Percentiles rank a stretch among this genome's conserved stretches.
phyloP scores from a whole-genome alignment of 2,888 invertebrate species.

The Oscheius sp. region DNA sequence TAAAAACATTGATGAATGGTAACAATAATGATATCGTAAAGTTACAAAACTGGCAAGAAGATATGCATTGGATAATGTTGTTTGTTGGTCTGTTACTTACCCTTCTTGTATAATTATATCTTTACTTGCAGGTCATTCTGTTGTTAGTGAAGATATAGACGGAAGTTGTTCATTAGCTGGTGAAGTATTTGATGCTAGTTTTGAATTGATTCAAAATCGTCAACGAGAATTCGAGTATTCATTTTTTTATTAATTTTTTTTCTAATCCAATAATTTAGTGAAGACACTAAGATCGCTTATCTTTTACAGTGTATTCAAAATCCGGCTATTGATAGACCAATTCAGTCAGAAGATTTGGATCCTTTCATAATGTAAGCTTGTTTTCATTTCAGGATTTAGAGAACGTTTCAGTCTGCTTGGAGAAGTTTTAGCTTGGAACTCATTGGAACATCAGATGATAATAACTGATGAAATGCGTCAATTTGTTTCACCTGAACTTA shows the following conservation, averaged over 20 bases:
- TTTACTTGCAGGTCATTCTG: constrained; percentile 43
- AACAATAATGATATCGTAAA: not conserved
- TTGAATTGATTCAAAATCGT: constrained; percentile 10
- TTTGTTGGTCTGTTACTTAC: constrained; percentile 74
- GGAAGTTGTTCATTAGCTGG: constrained; percentile 51
- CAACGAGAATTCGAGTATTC: constrained; percentile 7
- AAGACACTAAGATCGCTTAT: constrained; percentile 39
- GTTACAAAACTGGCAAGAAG: constrained; percentile 81
- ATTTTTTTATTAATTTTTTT: not conserved
- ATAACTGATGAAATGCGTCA: constrained; percentile 80
- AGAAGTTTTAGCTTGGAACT: constrained; percentile 54
- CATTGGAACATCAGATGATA: constrained; percentile 55
- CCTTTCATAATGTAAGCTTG: constrained; percentile 51
- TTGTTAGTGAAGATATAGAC: constrained; percentile 57
- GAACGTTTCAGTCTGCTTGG: constrained; percentile 58
- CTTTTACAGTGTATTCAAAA: constrained; percentile 48
- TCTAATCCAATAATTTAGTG: constrained; percentile 17
- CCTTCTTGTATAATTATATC: not conserved
- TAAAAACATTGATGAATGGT: constrained; percentile 8
- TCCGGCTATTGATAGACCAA: constrained; percentile 44
- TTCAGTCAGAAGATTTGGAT: constrained; percentile 44
- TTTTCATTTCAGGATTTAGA: not conserved
- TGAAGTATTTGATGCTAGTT: constrained; percentile 51
- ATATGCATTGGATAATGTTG: constrained; percentile 89
- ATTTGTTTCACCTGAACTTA: constrained; percentile 79